Evolutionary conservation across 2,888 invertebrate genomes (phyloP).

Genomic region (Apamea epomidion): DNA sequence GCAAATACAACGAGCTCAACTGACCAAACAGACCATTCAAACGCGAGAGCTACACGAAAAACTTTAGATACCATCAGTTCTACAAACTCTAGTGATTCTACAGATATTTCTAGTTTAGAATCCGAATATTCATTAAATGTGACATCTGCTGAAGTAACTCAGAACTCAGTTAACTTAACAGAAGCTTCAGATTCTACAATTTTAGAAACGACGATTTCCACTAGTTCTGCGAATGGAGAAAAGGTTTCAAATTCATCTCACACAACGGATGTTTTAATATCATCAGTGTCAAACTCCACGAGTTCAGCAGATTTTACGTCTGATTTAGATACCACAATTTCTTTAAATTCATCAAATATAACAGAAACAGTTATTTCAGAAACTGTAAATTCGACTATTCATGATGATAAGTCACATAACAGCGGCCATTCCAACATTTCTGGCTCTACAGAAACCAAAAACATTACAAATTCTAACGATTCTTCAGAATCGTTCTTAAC

Average conservation of each 20-base stretch:
- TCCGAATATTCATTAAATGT: constrained; percentile 28
- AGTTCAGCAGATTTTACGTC: constrained; percentile 26
- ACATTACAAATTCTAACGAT: constrained; percentile 25
- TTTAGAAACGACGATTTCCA: constrained; percentile 7
- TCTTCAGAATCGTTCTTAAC: constrained; percentile 4
- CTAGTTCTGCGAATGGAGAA: constrained; percentile 5
- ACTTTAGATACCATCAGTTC: constrained; percentile 5
- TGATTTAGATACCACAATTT: constrained; percentile 24
- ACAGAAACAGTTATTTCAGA: constrained; percentile 37
- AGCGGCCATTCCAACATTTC: constrained; percentile 7
- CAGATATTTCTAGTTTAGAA: constrained; percentile 21
- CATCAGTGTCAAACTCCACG: constrained; percentile 33
- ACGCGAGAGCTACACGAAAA: not conserved
- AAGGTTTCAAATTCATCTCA: constrained; percentile 30
- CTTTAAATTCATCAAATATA: constrained; percentile 25
- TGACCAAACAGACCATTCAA: constrained; percentile 19
- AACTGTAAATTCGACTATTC: constrained; percentile 24
- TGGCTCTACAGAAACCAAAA: constrained; percentile 3
- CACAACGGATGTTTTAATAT: constrained; percentile 10
- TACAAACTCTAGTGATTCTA: constrained; percentile 40
- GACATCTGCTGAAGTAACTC: constrained; percentile 6
- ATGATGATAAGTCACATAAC: constrained; percentile 7
- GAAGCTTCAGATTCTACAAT: constrained; percentile 21
- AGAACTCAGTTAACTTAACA: constrained; percentile 22
- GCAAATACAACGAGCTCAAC: constrained; percentile 35